Conservation (phyloP, 2,888 invertebrate species). For the Polyploca ridens region DNA sequence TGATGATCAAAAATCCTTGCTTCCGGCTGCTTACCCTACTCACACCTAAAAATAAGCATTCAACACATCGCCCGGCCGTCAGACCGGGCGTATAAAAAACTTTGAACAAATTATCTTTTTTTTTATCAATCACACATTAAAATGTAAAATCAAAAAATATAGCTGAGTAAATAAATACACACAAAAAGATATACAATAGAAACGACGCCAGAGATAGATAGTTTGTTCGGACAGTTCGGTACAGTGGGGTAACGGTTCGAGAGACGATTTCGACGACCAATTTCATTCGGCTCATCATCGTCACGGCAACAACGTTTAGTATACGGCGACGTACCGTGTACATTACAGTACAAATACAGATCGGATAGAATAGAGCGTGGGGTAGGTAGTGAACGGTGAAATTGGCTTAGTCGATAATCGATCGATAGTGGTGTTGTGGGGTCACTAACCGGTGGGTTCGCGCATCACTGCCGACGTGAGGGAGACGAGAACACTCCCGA, state of each 20-base stretch:
- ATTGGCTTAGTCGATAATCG: constrained; percentile 63
- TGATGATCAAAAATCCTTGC: constrained; percentile 90
- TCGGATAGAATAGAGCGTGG: not conserved
- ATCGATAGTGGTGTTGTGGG: constrained; percentile 2
- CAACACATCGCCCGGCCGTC: constrained; percentile 69
- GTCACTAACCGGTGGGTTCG: constrained; percentile 84
- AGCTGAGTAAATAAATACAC: constrained; percentile 49
- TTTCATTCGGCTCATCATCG: constrained; percentile 53
- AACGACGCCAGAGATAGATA: constrained; percentile 57
- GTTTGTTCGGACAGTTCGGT: constrained; percentile 77
- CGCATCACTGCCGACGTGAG: constrained; percentile 97
- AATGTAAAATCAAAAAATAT: constrained; percentile 44
- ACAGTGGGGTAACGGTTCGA: constrained; percentile 34
- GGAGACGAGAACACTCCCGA: constrained; percentile 90
- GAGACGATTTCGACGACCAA: constrained; percentile 73
- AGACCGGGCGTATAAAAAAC: constrained; percentile 56
- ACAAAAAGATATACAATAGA: constrained; percentile 34
- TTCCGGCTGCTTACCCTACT: constrained; percentile 78
- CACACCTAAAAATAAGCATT: constrained; percentile 83
- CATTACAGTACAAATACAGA: too few relatives aligned
- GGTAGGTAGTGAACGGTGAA: constrained; percentile 56
- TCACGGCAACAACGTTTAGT: not conserved
- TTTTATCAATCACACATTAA: constrained; percentile 43
- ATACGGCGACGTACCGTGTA: not conserved
- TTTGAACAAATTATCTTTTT: constrained; percentile 83